phyloP scores from a whole-genome alignment of 2,888 invertebrate species.

The Poecilobothrus nobilitatus region DNA sequence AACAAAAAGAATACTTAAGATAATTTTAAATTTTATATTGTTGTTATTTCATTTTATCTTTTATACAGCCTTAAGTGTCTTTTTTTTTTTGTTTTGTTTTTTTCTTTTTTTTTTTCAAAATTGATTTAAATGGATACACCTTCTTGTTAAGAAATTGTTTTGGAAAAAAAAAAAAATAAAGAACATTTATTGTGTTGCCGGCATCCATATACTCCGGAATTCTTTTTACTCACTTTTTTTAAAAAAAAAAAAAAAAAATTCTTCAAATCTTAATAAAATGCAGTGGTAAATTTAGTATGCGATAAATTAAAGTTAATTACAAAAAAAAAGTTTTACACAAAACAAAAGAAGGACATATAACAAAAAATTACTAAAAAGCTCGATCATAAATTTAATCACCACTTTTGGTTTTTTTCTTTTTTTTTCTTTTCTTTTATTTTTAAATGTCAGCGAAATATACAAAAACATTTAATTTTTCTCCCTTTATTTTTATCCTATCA shows the following conservation, averaged over 20 bases:
- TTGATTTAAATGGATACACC: slow-evolving; percentile 6
- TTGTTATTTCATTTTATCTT: neutral
- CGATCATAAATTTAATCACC: neutral
- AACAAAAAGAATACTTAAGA: neutral
- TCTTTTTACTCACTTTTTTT: too few relatives aligned
- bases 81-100: neutral
- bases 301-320: slow-evolving; percentile 6
- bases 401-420: neutral
- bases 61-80: neutral
- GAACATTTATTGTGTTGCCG: neutral
- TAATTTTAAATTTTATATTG: neutral
- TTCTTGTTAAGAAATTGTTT: neutral
- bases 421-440: too few relatives aligned
- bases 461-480: too few relatives aligned
- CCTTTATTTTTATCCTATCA: neutral
- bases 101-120: neutral
- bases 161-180: neutral
- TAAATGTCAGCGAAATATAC: too few relatives aligned
- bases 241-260: neutral
- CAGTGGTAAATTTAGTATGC: slow-evolving; percentile 6
- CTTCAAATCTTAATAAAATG: neutral
- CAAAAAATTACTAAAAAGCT: slow-evolving; percentile 4
- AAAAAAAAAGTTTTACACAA: neutral
- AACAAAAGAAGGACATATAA: neutral
- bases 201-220: neutral